Evolutionary conservation across 2,797 vertebrate species (phyloP), one percentile per base, ranked within the genome.

Genomic region (Caiman crocodilus): DNA sequence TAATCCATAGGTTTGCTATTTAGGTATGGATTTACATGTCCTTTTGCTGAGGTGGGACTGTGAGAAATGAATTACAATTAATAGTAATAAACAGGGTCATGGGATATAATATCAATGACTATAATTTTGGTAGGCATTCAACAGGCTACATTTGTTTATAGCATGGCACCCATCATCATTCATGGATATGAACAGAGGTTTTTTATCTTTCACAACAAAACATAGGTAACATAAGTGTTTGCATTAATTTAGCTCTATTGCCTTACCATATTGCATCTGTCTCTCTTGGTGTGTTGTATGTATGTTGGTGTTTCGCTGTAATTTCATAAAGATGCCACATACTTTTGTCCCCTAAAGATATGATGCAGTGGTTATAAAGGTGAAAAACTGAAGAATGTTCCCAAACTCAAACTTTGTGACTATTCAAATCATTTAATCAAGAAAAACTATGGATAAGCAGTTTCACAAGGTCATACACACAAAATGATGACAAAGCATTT

Each of bases 301-400:
- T 63, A 63, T 98, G 98, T 3, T 98, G 97, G 15, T 97, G 97
- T 96, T 79, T 98, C 88, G 97, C 96, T 10, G 98, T 98, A 60
- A 98, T 98, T 94, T 98, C 95, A 89, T 98, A 98, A 35, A 98
- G 97, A 93, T 98, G 97, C 98, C 98, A 98, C 42, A 79, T 94
- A 79, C 61, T 78, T n/a, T 96, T 94, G 28, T 87, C 90, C 93
- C 97, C 97, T 97, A 71, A 67, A 97, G 93, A 89, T 20, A 94
- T 5, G 77, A 58, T 15, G 77, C 23, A 78, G 26, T 59, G 69
- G 23, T 76, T 84, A 80, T 74, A 79, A 82, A 86, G 57, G 30
- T 35, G 57, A 75, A 57, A 76, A 71, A 50, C 78, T 50, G 69
- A 23, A 32, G 84, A 64, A 71, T 64, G 75, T 12, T 82, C 63